Evolutionary conservation across 2,113 vertebrate genomes (phyloP).

Genomic region (Thunnus maccoyii): DNA sequence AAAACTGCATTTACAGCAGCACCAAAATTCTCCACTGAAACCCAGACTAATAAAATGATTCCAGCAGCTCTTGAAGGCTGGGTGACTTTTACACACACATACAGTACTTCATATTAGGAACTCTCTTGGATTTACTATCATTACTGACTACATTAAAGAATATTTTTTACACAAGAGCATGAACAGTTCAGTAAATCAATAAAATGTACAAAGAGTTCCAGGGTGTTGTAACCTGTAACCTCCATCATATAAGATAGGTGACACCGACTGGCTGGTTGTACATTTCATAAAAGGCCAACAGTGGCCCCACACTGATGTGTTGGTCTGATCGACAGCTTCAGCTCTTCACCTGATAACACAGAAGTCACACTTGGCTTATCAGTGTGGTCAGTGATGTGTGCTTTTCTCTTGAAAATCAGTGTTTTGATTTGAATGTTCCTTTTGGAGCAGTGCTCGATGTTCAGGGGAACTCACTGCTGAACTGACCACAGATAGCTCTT

Average conservation of each 20-base stretch:
- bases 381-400: not conserved
- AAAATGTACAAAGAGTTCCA: no score
- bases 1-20: no score
- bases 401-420: not conserved
- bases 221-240: no score
- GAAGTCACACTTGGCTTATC: not conserved
- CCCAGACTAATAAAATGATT: no score
- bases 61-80: no score
- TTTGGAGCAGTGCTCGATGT: not conserved
- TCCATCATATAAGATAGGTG: not conserved
- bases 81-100: no score
- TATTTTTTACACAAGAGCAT: no score
- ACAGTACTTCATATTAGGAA: no score
- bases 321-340: not conserved
- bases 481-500: constrained; percentile 29
- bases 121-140: no score
- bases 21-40: no score
- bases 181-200: no score
- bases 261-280: not conserved
- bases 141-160: no score
- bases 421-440: not conserved
- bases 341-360: not conserved
- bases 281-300: not conserved
- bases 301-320: not conserved
- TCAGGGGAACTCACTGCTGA: not conserved